phyloP scores from a whole-genome alignment of 2,888 invertebrate species.

The Notocelia uddmanniana region DNA sequence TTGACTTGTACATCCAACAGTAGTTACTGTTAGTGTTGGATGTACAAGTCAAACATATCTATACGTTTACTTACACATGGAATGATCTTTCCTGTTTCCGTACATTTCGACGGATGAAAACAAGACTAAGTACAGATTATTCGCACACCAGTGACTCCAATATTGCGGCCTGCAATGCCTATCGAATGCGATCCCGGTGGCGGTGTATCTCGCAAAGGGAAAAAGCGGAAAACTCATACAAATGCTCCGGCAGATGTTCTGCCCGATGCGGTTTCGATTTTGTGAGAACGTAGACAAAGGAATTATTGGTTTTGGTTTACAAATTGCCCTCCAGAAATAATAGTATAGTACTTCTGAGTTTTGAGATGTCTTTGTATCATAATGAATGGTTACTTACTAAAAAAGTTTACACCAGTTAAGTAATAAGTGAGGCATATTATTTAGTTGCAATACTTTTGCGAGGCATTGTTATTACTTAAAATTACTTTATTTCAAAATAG shows the following conservation, averaged over 20 bases:
- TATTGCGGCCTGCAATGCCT: slow-evolving; percentile 44
- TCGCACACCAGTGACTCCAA: slow-evolving; percentile 46
- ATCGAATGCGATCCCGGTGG: slow-evolving; percentile 44
- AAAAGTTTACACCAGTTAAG: no score
- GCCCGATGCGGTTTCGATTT: slow-evolving; percentile 39
- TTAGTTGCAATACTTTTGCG: no score
- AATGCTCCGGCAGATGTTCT: slow-evolving; percentile 49
- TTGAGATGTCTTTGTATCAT: neutral
- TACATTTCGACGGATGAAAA: slow-evolving; percentile 17
- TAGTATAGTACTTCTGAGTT: neutral
- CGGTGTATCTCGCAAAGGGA: slow-evolving; percentile 46
- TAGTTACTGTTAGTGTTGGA: no score
- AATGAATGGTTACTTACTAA: neutral
- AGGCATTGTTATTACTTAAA: no score
- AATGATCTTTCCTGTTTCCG: slow-evolving; percentile 26
- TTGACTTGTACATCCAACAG: neutral
- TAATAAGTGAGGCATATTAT: no score
- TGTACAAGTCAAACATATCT: no score
- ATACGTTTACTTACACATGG: slow-evolving; percentile 1
- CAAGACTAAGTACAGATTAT: slow-evolving; percentile 36
- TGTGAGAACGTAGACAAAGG: slow-evolving; percentile 28
- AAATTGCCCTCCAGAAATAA: slow-evolving; percentile 15
- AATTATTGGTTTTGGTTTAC: slow-evolving; percentile 42
- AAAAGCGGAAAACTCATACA: slow-evolving; percentile 56
- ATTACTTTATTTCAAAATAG: no score